Evolutionary conservation across 37 sponge, comb jelly and placozoan genomes (phyloP).

Genomic region (Diacarnus erythraeanus): DNA sequence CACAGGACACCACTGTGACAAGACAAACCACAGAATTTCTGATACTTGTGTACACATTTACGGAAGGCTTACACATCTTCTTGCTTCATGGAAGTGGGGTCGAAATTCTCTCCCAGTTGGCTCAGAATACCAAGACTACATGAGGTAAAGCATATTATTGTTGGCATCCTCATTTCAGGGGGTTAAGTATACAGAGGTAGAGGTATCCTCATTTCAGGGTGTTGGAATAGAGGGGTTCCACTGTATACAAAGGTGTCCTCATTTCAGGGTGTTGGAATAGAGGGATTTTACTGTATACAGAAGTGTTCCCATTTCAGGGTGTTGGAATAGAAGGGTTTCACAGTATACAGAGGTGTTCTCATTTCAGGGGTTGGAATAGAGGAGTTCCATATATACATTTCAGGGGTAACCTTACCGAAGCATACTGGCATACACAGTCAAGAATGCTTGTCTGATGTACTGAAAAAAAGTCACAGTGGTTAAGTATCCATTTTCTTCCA

Average conservation of each 20-base stretch:
- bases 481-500: constrained; percentile 42
- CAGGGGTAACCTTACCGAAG: too few relatives aligned
- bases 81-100: constrained; percentile 37
- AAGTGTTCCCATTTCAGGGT: too few relatives aligned
- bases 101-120: constrained; percentile 20
- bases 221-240: neutral
- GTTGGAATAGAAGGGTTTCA: too few relatives aligned
- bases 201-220: neutral
- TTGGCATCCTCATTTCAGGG: neutral
- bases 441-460: constrained; percentile 46
- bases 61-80: constrained; percentile 20
- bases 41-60: constrained; percentile 34
- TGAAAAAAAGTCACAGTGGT: constrained; percentile 28
- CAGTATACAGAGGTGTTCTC: neutral
- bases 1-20: neutral
- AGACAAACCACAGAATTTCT: neutral
- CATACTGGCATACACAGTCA: constrained; percentile 42
- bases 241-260: neutral
- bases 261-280: neutral
- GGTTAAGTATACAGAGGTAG: neutral
- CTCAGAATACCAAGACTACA: neutral
- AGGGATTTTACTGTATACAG: neutral
- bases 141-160: neutral
- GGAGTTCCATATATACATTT: too few relatives aligned
- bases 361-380: too few relatives aligned